Evolutionary conservation across 64 coral and sea anemone genomes (phyloP), one percentile per base, ranked within the genome.

Genomic region (Pocillopora damicornis): DNA sequence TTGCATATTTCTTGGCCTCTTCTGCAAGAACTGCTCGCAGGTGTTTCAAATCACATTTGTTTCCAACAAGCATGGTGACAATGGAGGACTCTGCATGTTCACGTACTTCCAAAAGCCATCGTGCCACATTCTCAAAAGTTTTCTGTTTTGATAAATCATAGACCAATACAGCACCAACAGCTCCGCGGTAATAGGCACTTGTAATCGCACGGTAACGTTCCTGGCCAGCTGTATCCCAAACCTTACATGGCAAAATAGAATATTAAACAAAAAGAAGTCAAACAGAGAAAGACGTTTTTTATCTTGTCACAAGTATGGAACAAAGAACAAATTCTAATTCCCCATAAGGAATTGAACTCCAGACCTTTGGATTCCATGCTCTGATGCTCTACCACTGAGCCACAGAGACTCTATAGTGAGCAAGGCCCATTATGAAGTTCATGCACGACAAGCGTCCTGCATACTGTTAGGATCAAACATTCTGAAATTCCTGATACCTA

Each of bases 21-120:
- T 92, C 96, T 60, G 86, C 83, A 8, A 90, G 89, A 25, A 99
- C 83, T 20, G 96, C 96, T 25, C 93, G 76, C 57, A 99, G 78
- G 78, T 99, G 96, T 93, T 76, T 94, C 84, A 99, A 88, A 89
- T 99, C 96, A 88, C 96, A 99, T 95, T 99, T 99, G 76, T 99
- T 99, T 60, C 96, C 96, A 45, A 99, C 96, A 73, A 99, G 86
- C 96, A 99, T 99, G 57, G 92, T 94, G 25, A 99, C 93, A 78
- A 99, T 99, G 68, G 90, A 87, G 72, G 85, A 84, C 58, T 95
- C 90, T 17, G 96, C 96, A 91, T 99, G 96, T 25, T 99, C 96
- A 15, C 90, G 75, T 1, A 99, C 96, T 85, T 99, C 96, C 66
- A 88, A 71, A 30, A 99, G 59, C 96, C 96, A 99, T 17, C 96